These are phyloP conservation scores for Telenomus remus DNA, from an alignment of 1,140 invertebrate species.

Conservation along the genomic window DNA sequence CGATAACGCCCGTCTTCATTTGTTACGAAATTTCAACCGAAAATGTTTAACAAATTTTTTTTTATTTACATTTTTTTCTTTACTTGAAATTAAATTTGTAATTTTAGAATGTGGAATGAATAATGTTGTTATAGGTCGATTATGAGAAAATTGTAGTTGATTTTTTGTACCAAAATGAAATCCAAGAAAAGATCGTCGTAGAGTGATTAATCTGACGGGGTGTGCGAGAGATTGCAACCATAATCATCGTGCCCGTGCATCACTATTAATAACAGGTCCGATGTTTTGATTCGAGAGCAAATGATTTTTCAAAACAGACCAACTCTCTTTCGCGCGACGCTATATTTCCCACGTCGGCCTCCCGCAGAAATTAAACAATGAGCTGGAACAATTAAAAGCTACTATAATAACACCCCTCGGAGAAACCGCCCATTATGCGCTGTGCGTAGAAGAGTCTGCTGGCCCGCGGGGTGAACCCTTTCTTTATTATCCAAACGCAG, in stretches of 20 bases:
- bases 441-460: conserved; percentile 58
- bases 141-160: too few species aligned
- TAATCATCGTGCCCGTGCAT: conserved; percentile 28
- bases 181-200: conserved; percentile 8
- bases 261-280: conserved; percentile 46
- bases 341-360: conserved; percentile 60
- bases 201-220: conserved; percentile 26
- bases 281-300: conserved; percentile 38
- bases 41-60: too few species aligned
- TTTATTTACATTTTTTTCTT: too few species aligned
- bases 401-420: conserved; percentile 66
- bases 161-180: background rate
- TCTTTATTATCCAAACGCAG: conserved; percentile 56
- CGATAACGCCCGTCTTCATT: conserved; percentile 22
- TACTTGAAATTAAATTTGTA: too few species aligned
- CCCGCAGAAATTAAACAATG: conserved; percentile 48
- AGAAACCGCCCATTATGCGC: conserved; percentile 60
- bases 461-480: conserved; percentile 61
- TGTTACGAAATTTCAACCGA: background rate
- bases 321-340: conserved; percentile 4
- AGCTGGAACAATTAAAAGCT: conserved; percentile 65
- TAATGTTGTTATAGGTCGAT: too few species aligned
- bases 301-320: conserved; percentile 47
- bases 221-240: conserved; percentile 1
- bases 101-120: too few species aligned